Percentiles rank a stretch among this genome's conserved stretches.
Evolutionary conservation across 2,888 invertebrate genomes (phyloP).

Genomic region (Stegana nigrithorax): DNA sequence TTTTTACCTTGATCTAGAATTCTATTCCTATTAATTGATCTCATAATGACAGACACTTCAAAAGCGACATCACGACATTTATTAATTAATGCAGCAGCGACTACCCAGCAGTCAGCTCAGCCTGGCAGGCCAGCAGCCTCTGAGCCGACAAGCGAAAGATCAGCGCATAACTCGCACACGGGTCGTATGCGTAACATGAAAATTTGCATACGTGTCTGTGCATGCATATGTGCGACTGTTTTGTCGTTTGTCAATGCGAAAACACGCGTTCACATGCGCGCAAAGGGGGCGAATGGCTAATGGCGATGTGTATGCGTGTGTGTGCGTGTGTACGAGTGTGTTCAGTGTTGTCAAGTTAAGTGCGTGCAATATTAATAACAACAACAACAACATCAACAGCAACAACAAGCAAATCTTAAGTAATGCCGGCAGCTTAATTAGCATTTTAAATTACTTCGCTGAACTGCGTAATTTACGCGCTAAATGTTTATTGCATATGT

Average conservation of each 20-base stretch:
- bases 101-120: neutral
- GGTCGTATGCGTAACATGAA: constrained; percentile 47
- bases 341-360: too few species aligned
- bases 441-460: constrained; percentile 53
- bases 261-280: too few species aligned
- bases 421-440: constrained; percentile 63
- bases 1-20: constrained; percentile 64
- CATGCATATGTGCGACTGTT: too few species aligned
- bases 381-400: constrained; percentile 20
- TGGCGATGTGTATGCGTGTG: neutral
- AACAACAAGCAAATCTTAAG: constrained; percentile 35
- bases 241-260: neutral
- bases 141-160: neutral
- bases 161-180: neutral
- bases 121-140: constrained; percentile 13
- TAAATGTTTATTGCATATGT: too few species aligned
- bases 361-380: constrained; percentile 26
- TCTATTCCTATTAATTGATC: constrained; percentile 66
- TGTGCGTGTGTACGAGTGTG: neutral
- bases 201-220: constrained; percentile 34
- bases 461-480: constrained; percentile 10
- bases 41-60: constrained; percentile 63
- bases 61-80: constrained; percentile 65
- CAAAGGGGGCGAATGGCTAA: too few species aligned
- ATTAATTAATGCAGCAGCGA: constrained; percentile 58